These are phyloP conservation scores for Latrodectus hesperus DNA, from an alignment of 2,888 invertebrate genomes.

Conservation along the genomic window DNA sequence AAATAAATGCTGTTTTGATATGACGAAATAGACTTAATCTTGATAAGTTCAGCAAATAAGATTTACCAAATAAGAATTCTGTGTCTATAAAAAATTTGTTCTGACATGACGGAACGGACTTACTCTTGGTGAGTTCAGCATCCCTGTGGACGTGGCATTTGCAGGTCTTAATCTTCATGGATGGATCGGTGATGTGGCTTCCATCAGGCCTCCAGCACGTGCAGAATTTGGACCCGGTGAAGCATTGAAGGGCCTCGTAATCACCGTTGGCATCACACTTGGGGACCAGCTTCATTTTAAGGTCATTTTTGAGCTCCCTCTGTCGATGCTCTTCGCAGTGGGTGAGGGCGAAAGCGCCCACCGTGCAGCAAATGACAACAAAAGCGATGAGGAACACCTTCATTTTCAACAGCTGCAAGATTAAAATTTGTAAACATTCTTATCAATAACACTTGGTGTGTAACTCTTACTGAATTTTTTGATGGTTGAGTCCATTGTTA, in stretches of 20 bases:
- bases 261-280: conserved; percentile 44
- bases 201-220: conserved; percentile 59
- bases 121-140: conserved; percentile 6
- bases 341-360: neutral
- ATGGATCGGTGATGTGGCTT: conserved; percentile 28
- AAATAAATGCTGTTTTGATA: no score
- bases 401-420: neutral
- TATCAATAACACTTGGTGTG: no score
- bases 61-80: no score
- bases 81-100: no score
- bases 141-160: conserved; percentile 38
- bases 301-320: conserved; percentile 20
- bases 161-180: conserved; percentile 40
- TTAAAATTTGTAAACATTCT: no score
- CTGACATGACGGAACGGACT: neutral
- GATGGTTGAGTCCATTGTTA: no score
- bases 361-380: neutral
- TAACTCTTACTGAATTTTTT: no score
- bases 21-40: no score
- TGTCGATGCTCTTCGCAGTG: conserved; percentile 38
- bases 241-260: conserved; percentile 59
- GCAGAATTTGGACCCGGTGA: conserved; percentile 43
- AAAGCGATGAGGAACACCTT: neutral
- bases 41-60: no score
- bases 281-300: conserved; percentile 45